Conservation (phyloP, 2,113 vertebrate species). For the Coptodon bakossiorum region DNA sequence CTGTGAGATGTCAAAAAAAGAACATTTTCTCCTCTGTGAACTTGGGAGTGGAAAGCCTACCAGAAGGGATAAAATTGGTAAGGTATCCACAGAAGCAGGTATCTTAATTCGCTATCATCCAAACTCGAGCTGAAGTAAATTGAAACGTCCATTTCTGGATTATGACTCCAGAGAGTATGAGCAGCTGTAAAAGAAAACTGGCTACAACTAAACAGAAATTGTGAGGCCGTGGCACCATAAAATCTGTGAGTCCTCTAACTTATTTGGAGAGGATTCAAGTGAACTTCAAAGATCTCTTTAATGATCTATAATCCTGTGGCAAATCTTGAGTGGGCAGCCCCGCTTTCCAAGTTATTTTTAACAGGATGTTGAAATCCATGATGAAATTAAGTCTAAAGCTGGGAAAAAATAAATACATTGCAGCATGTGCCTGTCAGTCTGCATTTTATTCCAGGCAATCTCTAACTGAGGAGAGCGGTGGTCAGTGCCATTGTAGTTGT, state of each 20-base stretch:
- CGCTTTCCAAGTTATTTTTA: constrained; percentile 27
- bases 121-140: constrained; percentile 27
- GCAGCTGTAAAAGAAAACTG: not conserved
- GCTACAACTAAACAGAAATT: not conserved
- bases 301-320: constrained; percentile 53
- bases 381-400: constrained; percentile 29
- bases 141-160: constrained; percentile 52
- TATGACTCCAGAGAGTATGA: constrained; percentile 21
- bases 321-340: constrained; percentile 32
- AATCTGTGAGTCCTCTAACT: constrained; percentile 9
- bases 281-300: constrained; percentile 55
- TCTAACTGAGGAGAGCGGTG: not conserved
- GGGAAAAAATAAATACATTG: not conserved
- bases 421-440: not conserved
- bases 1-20: constrained; percentile 32
- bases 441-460: not conserved
- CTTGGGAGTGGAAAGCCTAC: not conserved
- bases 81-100: not conserved
- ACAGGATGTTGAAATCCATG: constrained; percentile 9
- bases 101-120: constrained; percentile 37
- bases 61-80: constrained; percentile 5
- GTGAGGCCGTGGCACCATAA: not conserved
- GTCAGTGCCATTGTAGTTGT: not conserved
- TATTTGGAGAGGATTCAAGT: constrained; percentile 39
- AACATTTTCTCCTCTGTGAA: constrained; percentile 14